Conservation (phyloP, 2,888 invertebrate species). For the Drosophila longiperda region DNA sequence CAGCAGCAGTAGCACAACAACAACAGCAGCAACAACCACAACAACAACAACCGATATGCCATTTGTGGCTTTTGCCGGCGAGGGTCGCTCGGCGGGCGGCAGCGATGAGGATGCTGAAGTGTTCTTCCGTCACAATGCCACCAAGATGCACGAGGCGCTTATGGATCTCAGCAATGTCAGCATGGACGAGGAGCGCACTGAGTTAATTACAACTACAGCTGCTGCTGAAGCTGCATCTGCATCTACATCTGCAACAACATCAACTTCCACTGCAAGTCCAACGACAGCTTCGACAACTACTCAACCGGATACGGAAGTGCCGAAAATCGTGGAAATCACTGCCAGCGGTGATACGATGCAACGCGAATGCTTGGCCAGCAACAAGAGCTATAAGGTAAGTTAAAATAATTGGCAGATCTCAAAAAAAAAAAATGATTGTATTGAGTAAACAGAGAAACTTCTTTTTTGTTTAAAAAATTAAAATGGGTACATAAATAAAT, state of each 20-base stretch:
- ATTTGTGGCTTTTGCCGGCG: slow-evolving; percentile 73
- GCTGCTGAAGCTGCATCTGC: slow-evolving; percentile 5
- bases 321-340: slow-evolving; percentile 82
- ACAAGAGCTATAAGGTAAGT: slow-evolving; percentile 86
- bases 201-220: slow-evolving; percentile 41
- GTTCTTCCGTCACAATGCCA: slow-evolving; percentile 60
- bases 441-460: neutral
- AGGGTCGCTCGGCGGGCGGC: slow-evolving; percentile 77
- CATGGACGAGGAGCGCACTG: slow-evolving; percentile 86
- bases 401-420: neutral
- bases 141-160: slow-evolving; percentile 65
- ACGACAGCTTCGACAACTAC: slow-evolving; percentile 50
- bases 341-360: slow-evolving; percentile 76
- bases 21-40: slow-evolving; percentile 42
- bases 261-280: slow-evolving; percentile 48
- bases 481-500: too few relatives aligned
- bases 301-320: slow-evolving; percentile 70
- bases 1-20: slow-evolving; percentile 35
- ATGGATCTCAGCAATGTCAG: slow-evolving; percentile 92
- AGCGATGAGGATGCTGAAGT: slow-evolving; percentile 55
- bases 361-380: slow-evolving; percentile 86
- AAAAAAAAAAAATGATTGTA: neutral
- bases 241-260: slow-evolving; percentile 32
- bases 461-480: neutral
- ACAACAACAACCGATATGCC: slow-evolving; percentile 46